Percentiles rank a stretch among this genome's conserved stretches.
phyloP scores from a whole-genome alignment of 2,797 vertebrate species.

The Miichthys miiuy region DNA sequence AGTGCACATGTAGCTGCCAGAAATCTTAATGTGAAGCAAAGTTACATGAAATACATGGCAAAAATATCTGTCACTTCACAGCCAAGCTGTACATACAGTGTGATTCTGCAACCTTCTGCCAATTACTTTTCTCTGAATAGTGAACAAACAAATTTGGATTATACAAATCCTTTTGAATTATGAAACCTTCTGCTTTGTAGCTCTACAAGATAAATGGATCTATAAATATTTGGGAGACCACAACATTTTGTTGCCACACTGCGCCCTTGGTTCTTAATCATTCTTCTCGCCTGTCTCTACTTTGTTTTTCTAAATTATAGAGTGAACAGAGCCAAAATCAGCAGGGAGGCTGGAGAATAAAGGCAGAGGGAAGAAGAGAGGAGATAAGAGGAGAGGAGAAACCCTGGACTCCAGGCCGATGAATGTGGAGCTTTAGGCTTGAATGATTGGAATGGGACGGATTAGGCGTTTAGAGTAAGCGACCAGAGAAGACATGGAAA shows the following conservation, averaged over 20 bases:
- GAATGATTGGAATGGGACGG: constrained; percentile 60
- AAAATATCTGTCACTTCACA: constrained; percentile 20
- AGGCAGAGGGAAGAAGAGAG: constrained; percentile 16
- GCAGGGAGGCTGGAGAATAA: constrained; percentile 32
- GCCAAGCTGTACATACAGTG: background rate
- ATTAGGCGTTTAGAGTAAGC: constrained; percentile 57
- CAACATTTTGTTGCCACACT: constrained; percentile 7
- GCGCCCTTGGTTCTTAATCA: constrained; percentile 27
- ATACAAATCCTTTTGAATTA: constrained; percentile 39
- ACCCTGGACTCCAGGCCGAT: constrained; percentile 25
- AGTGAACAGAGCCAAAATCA: constrained; percentile 44
- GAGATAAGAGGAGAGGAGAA: constrained; percentile 27
- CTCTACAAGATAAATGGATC: constrained; percentile 8
- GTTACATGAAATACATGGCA: background rate
- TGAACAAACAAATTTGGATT: constrained; percentile 38
- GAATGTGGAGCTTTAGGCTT: constrained; percentile 44
- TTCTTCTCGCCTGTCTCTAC: constrained; percentile 9
- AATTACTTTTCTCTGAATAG: constrained; percentile 13
- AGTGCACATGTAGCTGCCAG: background rate
- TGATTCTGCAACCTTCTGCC: background rate
- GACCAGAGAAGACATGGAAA: constrained; percentile 32
- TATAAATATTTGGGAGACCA: constrained; percentile 34
- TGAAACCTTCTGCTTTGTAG: background rate
- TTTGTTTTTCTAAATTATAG: constrained; percentile 58
- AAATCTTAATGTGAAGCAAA: background rate